Conservation (phyloP, 2,113 vertebrate species). For the Thinocorus orbignyianus region DNA sequence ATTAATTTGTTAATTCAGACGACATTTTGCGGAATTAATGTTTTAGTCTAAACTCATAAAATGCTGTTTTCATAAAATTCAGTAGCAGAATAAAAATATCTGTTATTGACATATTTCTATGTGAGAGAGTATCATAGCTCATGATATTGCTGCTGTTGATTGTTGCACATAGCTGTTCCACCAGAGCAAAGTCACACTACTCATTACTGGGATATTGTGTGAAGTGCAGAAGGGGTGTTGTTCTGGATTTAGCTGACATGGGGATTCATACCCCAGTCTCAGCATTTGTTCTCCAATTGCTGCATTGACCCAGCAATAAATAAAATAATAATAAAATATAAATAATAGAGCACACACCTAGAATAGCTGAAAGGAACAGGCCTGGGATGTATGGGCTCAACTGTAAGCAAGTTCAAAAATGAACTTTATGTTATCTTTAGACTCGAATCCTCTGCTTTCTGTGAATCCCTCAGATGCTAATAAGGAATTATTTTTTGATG, state of each 20-base stretch:
- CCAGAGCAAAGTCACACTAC: neutral
- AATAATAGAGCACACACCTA: neutral
- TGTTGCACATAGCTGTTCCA: neutral
- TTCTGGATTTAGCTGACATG: rapidly evolving
- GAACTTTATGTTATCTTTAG: neutral
- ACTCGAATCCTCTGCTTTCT: neutral
- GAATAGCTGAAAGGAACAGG: neutral
- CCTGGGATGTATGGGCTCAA: neutral
- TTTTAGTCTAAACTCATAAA: neutral
- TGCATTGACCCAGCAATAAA: neutral
- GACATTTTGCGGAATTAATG: neutral
- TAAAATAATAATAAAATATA: too few species aligned
- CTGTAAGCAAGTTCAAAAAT: neutral
- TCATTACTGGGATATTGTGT: neutral
- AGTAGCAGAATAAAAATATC: neutral
- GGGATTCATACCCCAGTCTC: neutral
- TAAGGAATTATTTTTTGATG: neutral
- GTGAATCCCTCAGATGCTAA: neutral
- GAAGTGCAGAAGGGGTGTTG: neutral
- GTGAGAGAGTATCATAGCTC: neutral
- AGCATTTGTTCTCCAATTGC: neutral
- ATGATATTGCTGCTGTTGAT: neutral
- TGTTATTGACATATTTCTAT: neutral
- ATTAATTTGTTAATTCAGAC: neutral
- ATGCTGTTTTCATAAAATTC: neutral